A percentile compares a stretch with the other conserved stretches of the same genome.
These are phyloP conservation scores for Ormyrus nitidulus DNA, from an alignment of 2,888 invertebrate species.

Conservation along the genomic window DNA sequence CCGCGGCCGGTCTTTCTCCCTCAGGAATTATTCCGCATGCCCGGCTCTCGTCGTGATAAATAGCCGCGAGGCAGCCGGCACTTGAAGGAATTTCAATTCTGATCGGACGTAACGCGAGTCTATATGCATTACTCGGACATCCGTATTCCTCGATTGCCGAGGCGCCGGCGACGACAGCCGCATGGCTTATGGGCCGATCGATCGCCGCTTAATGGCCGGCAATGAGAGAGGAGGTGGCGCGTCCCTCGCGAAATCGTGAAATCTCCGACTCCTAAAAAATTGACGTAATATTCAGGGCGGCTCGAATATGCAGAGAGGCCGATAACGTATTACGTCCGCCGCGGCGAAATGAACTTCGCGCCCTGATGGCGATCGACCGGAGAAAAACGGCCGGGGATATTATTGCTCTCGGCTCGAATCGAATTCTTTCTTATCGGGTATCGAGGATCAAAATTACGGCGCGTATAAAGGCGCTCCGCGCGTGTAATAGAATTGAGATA, in stretches of 20 bases:
- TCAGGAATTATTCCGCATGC: slow-evolving; percentile 10
- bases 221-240: slow-evolving; percentile 22
- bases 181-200: slow-evolving; percentile 2
- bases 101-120: slow-evolving; percentile 58
- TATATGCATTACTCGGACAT: background rate
- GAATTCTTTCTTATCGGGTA: background rate
- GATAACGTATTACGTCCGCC: slow-evolving; percentile 17
- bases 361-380: background rate
- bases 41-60: slow-evolving; percentile 1
- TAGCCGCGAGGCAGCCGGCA: slow-evolving; percentile 14
- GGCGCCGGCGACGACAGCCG: too few species aligned
- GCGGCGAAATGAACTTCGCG: background rate
- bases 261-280: slow-evolving; percentile 6
- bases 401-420: background rate
- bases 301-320: background rate
- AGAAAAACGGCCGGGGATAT: slow-evolving; percentile 7
- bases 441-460: background rate
- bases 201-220: slow-evolving; percentile 22
- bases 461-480: background rate
- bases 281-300: slow-evolving; percentile 4
- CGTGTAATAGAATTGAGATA: slow-evolving; percentile 4
- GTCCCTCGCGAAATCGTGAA: background rate
- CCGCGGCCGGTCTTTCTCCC: background rate
- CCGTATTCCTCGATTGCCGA: slow-evolving; percentile 20
- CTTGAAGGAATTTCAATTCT: slow-evolving; percentile 61